Evolutionary conservation across 2,113 vertebrate species (phyloP).

Genomic region (Clinocottus analis): DNA sequence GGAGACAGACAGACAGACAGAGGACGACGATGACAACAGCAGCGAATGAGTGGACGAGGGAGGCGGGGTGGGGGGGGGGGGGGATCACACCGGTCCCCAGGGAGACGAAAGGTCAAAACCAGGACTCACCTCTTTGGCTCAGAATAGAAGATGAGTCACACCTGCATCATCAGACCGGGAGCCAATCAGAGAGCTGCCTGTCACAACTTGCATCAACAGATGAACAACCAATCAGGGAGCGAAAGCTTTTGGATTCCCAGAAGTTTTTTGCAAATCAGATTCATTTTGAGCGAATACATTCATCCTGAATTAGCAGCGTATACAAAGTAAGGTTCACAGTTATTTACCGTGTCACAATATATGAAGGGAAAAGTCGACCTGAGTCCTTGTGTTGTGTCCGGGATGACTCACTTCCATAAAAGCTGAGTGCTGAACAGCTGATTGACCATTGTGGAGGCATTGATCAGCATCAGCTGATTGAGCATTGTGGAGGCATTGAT

Average conservation of each 20-base stretch:
- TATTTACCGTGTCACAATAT: background rate
- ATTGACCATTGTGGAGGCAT: no score
- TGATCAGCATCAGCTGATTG: no score
- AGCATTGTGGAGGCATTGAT: no score
- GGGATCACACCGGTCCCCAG: constrained; percentile 68
- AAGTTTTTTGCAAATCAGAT: background rate
- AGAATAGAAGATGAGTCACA: constrained; percentile 76
- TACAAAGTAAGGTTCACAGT: background rate
- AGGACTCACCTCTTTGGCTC: constrained; percentile 40
- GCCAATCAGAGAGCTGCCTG: constrained; percentile 45
- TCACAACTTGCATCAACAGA: constrained; percentile 26
- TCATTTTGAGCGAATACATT: background rate
- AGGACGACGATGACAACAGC: constrained; percentile 9
- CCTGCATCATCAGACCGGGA: constrained; percentile 41
- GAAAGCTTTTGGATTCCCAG: background rate
- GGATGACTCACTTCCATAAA: no score
- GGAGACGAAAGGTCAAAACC: constrained; percentile 70
- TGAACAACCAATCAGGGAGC: constrained; percentile 22
- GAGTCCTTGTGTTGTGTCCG: background rate
- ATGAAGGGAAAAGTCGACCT: background rate
- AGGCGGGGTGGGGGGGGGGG: background rate
- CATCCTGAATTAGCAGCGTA: background rate
- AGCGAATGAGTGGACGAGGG: background rate
- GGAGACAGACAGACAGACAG: background rate
- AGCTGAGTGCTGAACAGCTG: no score